Evolutionary conservation across 2,797 vertebrate species (phyloP).

Genomic region (Hydrophis major): DNA sequence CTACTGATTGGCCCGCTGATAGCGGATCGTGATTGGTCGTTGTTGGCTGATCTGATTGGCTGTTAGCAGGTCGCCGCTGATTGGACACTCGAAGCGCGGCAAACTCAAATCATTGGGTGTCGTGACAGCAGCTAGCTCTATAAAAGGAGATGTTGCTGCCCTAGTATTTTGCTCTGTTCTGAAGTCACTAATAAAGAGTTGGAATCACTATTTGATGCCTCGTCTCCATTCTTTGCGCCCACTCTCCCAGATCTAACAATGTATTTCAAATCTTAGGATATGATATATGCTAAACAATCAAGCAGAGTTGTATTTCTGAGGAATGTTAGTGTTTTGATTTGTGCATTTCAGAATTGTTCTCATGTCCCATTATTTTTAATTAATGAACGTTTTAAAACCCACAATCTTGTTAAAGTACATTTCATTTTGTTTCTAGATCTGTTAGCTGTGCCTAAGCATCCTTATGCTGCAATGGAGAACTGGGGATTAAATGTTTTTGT

Average conservation of each 20-base stretch:
- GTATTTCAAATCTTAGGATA: not conserved
- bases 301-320: not conserved
- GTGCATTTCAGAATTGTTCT: not conserved
- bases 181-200: no score
- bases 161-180: no score
- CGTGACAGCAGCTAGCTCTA: no score
- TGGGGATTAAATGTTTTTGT: constrained; percentile 98
- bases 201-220: no score
- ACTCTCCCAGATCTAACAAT: not conserved
- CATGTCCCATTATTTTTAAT: constrained; percentile 20
- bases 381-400: constrained; percentile 23
- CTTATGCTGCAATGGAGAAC: constrained; percentile 98
- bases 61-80: no score
- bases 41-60: no score
- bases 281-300: not conserved
- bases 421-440: constrained; percentile 84
- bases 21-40: no score
- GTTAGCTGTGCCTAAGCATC: constrained; percentile 97
- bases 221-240: no score
- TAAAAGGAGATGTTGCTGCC: no score
- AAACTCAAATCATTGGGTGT: no score
- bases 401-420: constrained; percentile 52
- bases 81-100: no score
- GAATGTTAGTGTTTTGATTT: not conserved
- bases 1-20: no score